These are phyloP conservation scores for Pomatostomus ruficeps DNA, from an alignment of 2,113 vertebrate genomes.

Conservation along the genomic window DNA sequence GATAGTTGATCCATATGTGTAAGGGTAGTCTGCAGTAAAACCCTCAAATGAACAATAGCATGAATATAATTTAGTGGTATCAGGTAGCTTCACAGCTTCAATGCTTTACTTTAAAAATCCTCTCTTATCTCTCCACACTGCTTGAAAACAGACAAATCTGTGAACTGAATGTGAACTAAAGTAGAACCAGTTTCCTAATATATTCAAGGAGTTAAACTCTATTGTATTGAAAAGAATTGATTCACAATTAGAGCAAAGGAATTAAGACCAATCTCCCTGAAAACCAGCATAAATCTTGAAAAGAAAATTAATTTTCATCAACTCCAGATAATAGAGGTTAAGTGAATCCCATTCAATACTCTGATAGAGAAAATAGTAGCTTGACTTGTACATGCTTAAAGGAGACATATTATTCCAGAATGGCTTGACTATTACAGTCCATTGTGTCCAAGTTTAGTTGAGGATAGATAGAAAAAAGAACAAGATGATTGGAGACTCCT, in stretches of 20 bases:
- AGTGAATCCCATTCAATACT: background rate
- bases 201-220: background rate
- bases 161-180: background rate
- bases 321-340: background rate
- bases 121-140: background rate
- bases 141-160: background rate
- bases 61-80: rapidly evolving
- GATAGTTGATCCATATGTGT: background rate
- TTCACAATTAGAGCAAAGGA: background rate
- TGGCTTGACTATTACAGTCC: background rate
- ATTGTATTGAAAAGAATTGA: background rate
- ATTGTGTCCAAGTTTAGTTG: background rate
- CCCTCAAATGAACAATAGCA: background rate
- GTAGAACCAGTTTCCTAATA: background rate
- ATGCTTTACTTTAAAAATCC: background rate
- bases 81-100: background rate
- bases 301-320: background rate
- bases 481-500: background rate
- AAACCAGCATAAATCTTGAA: background rate
- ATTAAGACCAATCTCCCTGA: background rate
- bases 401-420: background rate
- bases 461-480: background rate
- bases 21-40: background rate
- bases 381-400: background rate
- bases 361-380: background rate